Evolutionary conservation across 2,797 vertebrate genomes (phyloP), one percentile per base, ranked within the genome.

Genomic region (Hephaestus fuliginosus): DNA sequence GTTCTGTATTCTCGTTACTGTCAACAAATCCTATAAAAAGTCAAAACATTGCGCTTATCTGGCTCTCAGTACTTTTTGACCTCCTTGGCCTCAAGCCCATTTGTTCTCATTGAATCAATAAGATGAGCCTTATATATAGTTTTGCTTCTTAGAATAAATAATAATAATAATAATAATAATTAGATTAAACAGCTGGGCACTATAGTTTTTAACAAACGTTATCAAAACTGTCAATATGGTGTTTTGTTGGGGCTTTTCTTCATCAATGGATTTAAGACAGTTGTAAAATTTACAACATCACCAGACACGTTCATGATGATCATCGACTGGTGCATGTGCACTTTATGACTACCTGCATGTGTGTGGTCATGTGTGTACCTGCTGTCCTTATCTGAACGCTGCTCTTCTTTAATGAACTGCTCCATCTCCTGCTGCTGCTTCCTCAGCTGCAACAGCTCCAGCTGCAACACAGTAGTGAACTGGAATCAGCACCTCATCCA

Each of bases 391-490:
- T 94, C 92, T 9, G 90, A 90, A 4, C 20, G 84, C 8, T 70
- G 82, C 76, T 92, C 89, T 0, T 95, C 93, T 83, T 92, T 90
- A 8, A 84, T 85, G 76, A 93, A 89, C 0, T 95, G 84, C 84
- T 86, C 91, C 0, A 87, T 85, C 63, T 96, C 96, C 85, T 96
- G 94, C 25, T 93, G 96, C 83, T 91, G 89, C 11, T 92, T 94
- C 80, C 94, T 94, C 70, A 96, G 86, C 0, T 95, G 93, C 86
- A 97, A 52, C 90, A 98, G 86, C 92, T 98, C 97, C 94, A 98
- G 86, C 97, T 98, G 91, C 66, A 87, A 87, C 69, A 70, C 84
- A 92, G 7, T 1, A 51, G 41, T 10, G n/a, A 58, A 49, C 8
- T 11, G 18, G 12, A 48, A 62, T 88, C 68, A 86, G 57, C 17